A percentile compares a stretch with the other conserved stretches of the same genome.
Evolutionary conservation across 1,140 invertebrate genomes (phyloP).

Genomic region (Eriosoma lanigerum): DNA sequence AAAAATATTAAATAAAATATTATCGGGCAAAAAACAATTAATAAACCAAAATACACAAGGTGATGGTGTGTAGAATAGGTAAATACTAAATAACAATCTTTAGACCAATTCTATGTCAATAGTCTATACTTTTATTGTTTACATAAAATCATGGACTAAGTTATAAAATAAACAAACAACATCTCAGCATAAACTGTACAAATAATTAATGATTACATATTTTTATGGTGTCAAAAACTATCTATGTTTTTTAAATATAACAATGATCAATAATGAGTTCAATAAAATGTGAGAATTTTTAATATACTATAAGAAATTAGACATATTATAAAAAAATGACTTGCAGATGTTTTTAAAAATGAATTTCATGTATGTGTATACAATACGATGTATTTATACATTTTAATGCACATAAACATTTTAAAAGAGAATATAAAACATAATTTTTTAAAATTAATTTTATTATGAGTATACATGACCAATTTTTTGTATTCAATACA

Average conservation of each 20-base stretch:
- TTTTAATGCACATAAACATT: neutral
- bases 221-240: neutral
- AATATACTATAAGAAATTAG: neutral
- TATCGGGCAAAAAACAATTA: too few relatives aligned
- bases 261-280: neutral
- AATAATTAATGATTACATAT: constrained; percentile 9
- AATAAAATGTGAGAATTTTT: neutral
- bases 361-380: neutral
- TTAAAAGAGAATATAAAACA: neutral
- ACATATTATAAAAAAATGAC: neutral
- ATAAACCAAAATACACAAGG: too few relatives aligned
- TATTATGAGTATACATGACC: neutral
- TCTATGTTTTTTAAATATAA: constrained; percentile 7
- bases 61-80: too few relatives aligned
- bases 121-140: too few relatives aligned
- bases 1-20: too few relatives aligned
- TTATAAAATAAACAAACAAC: neutral
- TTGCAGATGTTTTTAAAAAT: neutral
- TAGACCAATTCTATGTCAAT: too few relatives aligned
- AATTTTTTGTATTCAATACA: neutral
- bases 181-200: neutral
- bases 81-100: too few relatives aligned
- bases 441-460: neutral
- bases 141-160: too few relatives aligned
- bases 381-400: neutral